phyloP scores from a whole-genome alignment of 2,797 vertebrate species.

The Acropternis orthonyx region DNA sequence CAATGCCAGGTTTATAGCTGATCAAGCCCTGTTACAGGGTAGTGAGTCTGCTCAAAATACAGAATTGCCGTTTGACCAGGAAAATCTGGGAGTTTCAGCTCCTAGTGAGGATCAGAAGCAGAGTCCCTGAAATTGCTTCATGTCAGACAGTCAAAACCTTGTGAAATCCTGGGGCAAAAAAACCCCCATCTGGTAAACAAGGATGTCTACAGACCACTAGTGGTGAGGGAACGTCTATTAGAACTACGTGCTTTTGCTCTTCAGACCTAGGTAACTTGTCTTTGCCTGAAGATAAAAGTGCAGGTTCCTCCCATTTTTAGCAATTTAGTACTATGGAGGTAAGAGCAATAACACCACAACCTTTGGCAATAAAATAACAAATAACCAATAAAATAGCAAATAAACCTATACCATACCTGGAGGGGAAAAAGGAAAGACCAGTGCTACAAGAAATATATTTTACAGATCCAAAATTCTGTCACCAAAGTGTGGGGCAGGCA shows the following conservation, averaged over 20 bases:
- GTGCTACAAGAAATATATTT: background rate
- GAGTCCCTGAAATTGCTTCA: background rate
- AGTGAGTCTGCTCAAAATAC: background rate
- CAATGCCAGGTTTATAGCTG: background rate
- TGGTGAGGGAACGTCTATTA: background rate
- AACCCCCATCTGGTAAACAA: background rate
- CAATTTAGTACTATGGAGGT: background rate
- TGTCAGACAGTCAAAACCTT: background rate
- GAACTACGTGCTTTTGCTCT: background rate
- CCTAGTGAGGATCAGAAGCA: accelerated
- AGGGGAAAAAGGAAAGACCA: background rate
- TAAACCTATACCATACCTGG: background rate
- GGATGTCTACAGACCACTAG: accelerated
- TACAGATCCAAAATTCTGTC: background rate
- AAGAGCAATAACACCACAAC: background rate
- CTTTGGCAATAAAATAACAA: background rate
- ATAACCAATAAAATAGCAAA: too few relatives aligned
- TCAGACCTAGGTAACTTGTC: background rate
- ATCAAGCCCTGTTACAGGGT: background rate
- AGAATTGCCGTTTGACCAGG: background rate
- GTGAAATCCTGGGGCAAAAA: background rate
- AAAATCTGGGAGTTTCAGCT: background rate
- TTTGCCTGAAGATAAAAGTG: background rate
- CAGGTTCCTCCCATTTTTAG: background rate
- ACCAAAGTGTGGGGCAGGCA: background rate